Percentiles rank a stretch among this genome's conserved stretches.
phyloP scores from a whole-genome alignment of 1,140 invertebrate species.

The Steinernema feltiae region DNA sequence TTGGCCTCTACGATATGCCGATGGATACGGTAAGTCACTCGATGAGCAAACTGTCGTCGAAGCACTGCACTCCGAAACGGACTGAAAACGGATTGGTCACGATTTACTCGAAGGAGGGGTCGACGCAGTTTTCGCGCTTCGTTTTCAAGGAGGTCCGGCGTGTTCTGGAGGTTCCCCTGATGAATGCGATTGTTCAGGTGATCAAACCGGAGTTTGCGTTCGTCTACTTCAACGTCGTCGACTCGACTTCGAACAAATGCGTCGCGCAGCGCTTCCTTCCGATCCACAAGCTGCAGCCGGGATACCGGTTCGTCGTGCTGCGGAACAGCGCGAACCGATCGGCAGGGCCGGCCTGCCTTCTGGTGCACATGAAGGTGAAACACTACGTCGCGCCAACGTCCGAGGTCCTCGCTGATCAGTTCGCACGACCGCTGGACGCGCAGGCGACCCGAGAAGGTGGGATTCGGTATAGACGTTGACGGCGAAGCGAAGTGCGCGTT shows the following conservation, averaged over 20 bases:
- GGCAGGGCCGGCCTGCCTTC: slow-evolving; percentile 16
- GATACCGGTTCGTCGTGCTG: slow-evolving; percentile 22
- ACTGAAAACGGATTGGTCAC: neutral
- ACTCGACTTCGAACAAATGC: neutral
- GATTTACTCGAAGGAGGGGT: neutral
- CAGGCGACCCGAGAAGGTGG: neutral
- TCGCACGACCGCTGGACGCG: slow-evolving; percentile 4
- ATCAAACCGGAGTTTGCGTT: neutral
- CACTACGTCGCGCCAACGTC: slow-evolving; percentile 16
- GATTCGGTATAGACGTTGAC: neutral
- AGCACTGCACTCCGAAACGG: neutral
- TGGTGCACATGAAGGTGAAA: slow-evolving; percentile 12
- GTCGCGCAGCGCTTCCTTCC: slow-evolving; percentile 15
- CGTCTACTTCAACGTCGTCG: slow-evolving; percentile 20
- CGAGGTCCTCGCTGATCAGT: slow-evolving; percentile 14
- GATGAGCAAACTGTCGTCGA: neutral
- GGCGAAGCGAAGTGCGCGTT: neutral
- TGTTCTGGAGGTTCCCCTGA: neutral
- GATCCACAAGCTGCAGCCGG: slow-evolving; percentile 22
- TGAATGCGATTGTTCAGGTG: slow-evolving; percentile 22
- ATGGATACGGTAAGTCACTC: neutral
- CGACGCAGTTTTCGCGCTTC: neutral
- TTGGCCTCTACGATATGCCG: neutral
- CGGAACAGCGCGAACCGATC: slow-evolving; percentile 15
- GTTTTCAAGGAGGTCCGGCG: neutral